Evolutionary conservation across 92 coral and sea anemone species (phyloP), one percentile per base, ranked within the genome.

Genomic region (Zoanthus sansibaricus): DNA sequence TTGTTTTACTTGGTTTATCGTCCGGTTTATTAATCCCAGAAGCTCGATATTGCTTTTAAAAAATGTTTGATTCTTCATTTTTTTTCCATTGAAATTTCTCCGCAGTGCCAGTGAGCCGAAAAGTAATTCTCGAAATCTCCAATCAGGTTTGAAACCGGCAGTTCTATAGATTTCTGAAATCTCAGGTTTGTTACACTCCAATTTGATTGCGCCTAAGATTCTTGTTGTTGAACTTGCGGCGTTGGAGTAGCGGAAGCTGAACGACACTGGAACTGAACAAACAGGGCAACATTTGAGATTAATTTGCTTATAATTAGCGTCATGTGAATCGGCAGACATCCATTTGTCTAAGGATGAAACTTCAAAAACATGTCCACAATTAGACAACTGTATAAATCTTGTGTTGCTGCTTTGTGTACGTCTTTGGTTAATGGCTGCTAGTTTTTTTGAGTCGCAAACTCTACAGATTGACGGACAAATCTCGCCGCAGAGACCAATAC

Each of bases 401-500:
- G 79, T 49, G 21, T 83, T 82, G 31, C 52, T 69, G 62, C 83
- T 88, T n/a, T 61, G 82, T 25, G 69, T 71, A 54, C 75, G 18
- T 21, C 87, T 78, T 6, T 73, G 91, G 6, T 70, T 72, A 51
- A 94, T 75, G 16, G 94, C 80, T 32, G 89, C 91, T 4, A 94
- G 80, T 82, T 92, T 55, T 21, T 64, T 73, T 31, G 87, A n/a
- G 45, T 92, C 72, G 45, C 97, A 94, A 59, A 72, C 64, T 2
- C 90, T 82, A 71, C 97, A 94, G 67, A 92, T 46, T 15, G 82
- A 88, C 6, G 95, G 95, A 21, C 97, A 94, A 82, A 74, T 55
- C 49, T 94, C 95, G 44, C 97, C 95, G 76, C 97, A 94, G 44
- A 94, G 78, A 8, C 95, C 97, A 75, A 91, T 88, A 67, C 97